phyloP scores from a whole-genome alignment of 2,113 vertebrate species.

The Anolis carolinensis region DNA sequence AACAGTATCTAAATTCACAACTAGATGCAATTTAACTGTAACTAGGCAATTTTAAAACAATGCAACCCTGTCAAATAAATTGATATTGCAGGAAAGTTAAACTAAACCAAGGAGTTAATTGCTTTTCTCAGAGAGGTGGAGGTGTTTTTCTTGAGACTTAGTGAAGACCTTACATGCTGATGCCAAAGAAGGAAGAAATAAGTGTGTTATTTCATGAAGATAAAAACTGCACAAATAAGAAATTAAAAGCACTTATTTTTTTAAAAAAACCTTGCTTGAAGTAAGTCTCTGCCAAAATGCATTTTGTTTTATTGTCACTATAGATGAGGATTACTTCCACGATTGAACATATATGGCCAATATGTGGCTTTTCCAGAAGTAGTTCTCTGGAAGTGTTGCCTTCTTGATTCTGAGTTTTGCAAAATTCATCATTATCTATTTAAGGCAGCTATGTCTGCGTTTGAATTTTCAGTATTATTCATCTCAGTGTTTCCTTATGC shows the following conservation, averaged over 20 bases:
- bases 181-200: background rate
- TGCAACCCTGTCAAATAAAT: constrained; percentile 31
- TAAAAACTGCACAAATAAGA: constrained; percentile 2
- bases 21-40: constrained; percentile 16
- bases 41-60: constrained; percentile 30
- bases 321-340: background rate
- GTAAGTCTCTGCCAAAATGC: constrained; percentile 2
- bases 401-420: background rate
- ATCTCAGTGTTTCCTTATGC: background rate
- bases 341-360: background rate
- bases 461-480: background rate
- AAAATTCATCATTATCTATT: constrained; percentile 1
- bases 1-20: constrained; percentile 15
- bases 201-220: constrained; percentile 9
- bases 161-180: constrained; percentile 13
- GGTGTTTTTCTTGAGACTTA: constrained; percentile 20
- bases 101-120: constrained; percentile 27
- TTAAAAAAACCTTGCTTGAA: constrained; percentile 27
- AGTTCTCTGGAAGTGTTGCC: background rate
- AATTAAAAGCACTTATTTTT: constrained; percentile 29
- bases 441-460: background rate
- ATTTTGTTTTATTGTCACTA: constrained; percentile 12
- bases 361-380: background rate
- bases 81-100: constrained; percentile 37
- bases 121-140: constrained; percentile 21